A percentile compares a stretch with the other conserved stretches of the same genome.
These are phyloP conservation scores for Teleogryllus oceanicus DNA, from an alignment of 2,888 invertebrate species.

Conservation along the genomic window DNA sequence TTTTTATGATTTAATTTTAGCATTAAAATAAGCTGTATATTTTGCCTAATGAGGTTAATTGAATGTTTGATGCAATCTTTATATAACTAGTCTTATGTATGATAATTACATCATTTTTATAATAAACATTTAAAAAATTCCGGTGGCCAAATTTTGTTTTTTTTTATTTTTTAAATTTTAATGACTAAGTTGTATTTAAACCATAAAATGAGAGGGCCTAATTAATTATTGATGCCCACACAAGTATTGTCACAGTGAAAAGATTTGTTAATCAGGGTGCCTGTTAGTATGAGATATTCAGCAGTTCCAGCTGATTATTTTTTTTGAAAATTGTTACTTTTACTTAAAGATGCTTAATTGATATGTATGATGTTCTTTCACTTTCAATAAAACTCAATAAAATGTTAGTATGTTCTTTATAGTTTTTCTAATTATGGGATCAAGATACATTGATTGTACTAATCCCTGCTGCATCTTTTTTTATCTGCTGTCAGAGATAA, in stretches of 20 bases:
- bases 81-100: conserved; percentile 25
- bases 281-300: conserved; percentile 31
- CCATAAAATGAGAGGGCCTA: conserved; percentile 12
- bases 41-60: conserved; percentile 11
- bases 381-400: conserved; percentile 19
- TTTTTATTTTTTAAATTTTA: background rate
- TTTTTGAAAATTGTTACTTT: conserved; percentile 34
- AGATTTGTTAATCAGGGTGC: conserved; percentile 33
- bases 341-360: conserved; percentile 32
- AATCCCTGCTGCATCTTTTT: too few relatives aligned
- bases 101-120: conserved; percentile 21
- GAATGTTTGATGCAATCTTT: conserved; percentile 20
- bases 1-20: background rate
- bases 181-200: conserved; percentile 20
- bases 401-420: background rate
- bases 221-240: conserved; percentile 5
- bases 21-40: background rate
- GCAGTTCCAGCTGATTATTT: conserved; percentile 26
- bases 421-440: too few relatives aligned
- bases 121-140: background rate
- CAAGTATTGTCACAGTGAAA: conserved; percentile 21
- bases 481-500: too few relatives aligned
- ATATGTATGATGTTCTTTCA: conserved; percentile 33
- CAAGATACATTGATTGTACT: too few relatives aligned
- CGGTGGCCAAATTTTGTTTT: background rate